A percentile compares a stretch with the other conserved stretches of the same genome.
Evolutionary conservation across 2,113 vertebrate genomes (phyloP).

Genomic region (Leptobrachium ailaonicum): DNA sequence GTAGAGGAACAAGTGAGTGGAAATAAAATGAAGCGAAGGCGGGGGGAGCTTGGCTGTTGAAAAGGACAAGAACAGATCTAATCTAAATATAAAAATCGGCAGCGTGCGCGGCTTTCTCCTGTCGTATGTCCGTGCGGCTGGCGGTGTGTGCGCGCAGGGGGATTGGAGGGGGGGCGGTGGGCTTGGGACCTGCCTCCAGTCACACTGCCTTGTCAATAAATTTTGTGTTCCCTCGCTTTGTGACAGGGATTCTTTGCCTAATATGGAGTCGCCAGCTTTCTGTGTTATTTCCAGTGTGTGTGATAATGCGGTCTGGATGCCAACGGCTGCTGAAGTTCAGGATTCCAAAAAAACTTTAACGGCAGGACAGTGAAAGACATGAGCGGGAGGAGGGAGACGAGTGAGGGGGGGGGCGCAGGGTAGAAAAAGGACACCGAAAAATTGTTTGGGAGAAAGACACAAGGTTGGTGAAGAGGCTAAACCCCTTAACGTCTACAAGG

Average conservation of each 20-base stretch:
- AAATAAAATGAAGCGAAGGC: background rate
- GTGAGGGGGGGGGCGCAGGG: background rate
- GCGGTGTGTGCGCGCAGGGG: conserved; percentile 23
- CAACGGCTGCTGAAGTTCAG: conserved; percentile 62
- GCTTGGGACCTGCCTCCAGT: conserved; percentile 60
- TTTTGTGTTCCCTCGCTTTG: conserved; percentile 78
- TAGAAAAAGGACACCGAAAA: conserved; percentile 44
- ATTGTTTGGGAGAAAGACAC: conserved; percentile 42
- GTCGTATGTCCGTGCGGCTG: conserved; percentile 38
- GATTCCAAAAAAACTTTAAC: conserved; percentile 54
- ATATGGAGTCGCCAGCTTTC: conserved; percentile 91
- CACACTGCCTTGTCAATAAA: conserved; percentile 83
- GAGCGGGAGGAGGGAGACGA: background rate
- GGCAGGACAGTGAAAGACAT: conserved; percentile 15
- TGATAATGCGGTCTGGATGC: conserved; percentile 87
- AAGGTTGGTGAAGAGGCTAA: conserved; percentile 7
- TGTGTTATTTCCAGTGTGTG: conserved; percentile 93
- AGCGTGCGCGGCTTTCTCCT: conserved; percentile 44
- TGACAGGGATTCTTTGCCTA: conserved; percentile 84
- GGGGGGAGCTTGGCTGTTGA: background rate
- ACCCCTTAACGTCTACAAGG: background rate
- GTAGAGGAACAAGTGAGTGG: background rate
- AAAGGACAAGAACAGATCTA: conserved; percentile 16
- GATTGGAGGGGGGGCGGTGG: conserved; percentile 33
- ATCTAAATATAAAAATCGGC: conserved; percentile 56